phyloP scores from a whole-genome alignment of 2,888 invertebrate species.

The Gisinianus flammeolus region DNA sequence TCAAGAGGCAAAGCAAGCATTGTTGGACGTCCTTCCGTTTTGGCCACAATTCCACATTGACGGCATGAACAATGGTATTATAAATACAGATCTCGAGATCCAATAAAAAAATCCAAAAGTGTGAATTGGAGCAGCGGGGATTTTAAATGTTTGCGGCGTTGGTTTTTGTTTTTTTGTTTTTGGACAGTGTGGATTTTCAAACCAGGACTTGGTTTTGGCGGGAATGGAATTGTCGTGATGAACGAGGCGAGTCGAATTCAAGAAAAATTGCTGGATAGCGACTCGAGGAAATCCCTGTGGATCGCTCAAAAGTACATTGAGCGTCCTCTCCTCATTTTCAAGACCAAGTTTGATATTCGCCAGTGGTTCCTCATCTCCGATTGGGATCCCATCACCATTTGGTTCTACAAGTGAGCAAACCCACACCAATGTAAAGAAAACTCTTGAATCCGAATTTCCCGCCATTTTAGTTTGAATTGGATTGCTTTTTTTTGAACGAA shows the following conservation, averaged over 20 bases:
- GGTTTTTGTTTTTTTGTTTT: too few relatives aligned
- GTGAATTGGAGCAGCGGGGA: too few relatives aligned
- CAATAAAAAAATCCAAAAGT: too few relatives aligned
- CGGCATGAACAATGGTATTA: conserved; percentile 81
- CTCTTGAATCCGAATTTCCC: not conserved
- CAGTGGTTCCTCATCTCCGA: conserved; percentile 94
- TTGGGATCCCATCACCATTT: conserved; percentile 86
- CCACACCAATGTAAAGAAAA: not conserved
- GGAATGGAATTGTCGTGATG: conserved; percentile 85
- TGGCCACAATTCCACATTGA: conserved; percentile 87
- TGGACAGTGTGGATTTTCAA: conserved; percentile 97
- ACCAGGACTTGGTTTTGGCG: conserved; percentile 90
- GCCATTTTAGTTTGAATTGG: not conserved
- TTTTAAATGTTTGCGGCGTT: too few relatives aligned
- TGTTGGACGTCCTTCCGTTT: conserved; percentile 72
- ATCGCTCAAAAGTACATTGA: conserved; percentile 96
- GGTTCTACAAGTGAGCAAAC: conserved; percentile 82
- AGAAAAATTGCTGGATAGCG: conserved; percentile 70
- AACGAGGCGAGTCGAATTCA: conserved; percentile 84
- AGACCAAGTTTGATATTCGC: conserved; percentile 92
- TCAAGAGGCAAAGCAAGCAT: conserved; percentile 68
- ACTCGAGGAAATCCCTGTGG: conserved; percentile 70
- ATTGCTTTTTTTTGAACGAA: too few relatives aligned
- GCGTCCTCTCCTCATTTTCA: conserved; percentile 83
- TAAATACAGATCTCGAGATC: too few relatives aligned